Conservation (phyloP, 2,888 invertebrate species). For the Watsonalla cultraria region DNA sequence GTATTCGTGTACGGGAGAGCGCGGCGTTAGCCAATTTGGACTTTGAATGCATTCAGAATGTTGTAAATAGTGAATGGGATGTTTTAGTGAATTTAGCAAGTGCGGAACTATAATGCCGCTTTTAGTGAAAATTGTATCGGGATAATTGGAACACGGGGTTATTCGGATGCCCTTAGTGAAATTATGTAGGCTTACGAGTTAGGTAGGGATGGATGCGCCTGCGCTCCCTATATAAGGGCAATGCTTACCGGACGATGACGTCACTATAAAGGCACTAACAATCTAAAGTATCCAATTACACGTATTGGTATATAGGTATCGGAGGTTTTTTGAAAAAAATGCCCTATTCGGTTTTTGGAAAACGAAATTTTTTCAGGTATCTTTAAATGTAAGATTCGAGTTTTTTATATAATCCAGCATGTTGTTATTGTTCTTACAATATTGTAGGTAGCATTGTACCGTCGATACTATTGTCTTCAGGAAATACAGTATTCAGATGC, state of each 20-base stretch:
- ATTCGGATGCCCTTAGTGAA: constrained; percentile 46
- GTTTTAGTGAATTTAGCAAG: constrained; percentile 58
- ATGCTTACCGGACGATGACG: constrained; percentile 10
- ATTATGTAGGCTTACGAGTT: constrained; percentile 55
- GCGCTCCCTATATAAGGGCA: neutral
- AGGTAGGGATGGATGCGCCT: constrained; percentile 14
- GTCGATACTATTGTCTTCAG: constrained; percentile 44
- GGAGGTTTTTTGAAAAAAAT: constrained; percentile 39
- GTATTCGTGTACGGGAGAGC: neutral
- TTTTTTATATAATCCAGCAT: constrained; percentile 56
- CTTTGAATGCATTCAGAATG: constrained; percentile 22
- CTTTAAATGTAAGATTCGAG: constrained; percentile 45
- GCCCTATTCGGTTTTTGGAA: constrained; percentile 34
- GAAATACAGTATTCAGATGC: constrained; percentile 52
- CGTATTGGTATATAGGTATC: constrained; percentile 28
- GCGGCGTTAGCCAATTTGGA: neutral
- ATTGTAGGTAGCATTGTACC: constrained; percentile 43
- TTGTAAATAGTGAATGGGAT: constrained; percentile 43
- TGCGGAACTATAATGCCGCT: constrained; percentile 34
- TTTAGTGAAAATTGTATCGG: constrained; percentile 59
- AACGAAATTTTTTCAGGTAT: constrained; percentile 37
- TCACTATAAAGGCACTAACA: constrained; percentile 31
- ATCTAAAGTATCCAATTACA: constrained; percentile 28
- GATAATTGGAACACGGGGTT: constrained; percentile 35
- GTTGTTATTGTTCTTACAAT: constrained; percentile 60